Conservation (phyloP, 2,888 invertebrate species). For the Rhaphigaster nebulosa region DNA sequence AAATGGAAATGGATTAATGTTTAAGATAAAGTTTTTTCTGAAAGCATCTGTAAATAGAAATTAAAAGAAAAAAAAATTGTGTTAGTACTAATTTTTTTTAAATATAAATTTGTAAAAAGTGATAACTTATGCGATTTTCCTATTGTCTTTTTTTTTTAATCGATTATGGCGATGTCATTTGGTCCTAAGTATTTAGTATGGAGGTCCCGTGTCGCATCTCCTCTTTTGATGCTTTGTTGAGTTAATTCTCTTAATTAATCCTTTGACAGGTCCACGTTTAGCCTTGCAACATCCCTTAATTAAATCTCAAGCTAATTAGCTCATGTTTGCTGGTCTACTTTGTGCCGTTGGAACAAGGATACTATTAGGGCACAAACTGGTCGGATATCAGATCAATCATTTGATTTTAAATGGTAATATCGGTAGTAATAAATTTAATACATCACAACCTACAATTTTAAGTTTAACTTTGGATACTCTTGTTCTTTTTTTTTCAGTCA, state of each 20-base stretch:
- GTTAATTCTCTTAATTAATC: slow-evolving; percentile 39
- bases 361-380: not conserved
- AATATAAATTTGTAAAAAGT: too few species aligned
- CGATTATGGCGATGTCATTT: not conserved
- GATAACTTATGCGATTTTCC: not conserved
- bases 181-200: not conserved
- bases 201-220: not conserved
- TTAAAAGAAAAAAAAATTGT: too few species aligned
- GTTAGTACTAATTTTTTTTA: too few species aligned
- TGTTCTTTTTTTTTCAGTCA: too few species aligned
- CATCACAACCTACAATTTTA: too few species aligned
- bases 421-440: too few species aligned
- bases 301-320: slow-evolving; percentile 8
- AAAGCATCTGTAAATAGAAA: too few species aligned
- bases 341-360: not conserved
- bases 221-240: not conserved
- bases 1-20: too few species aligned
- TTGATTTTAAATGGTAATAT: not conserved
- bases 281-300: not conserved
- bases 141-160: not conserved
- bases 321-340: not conserved
- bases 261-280: slow-evolving; percentile 14
- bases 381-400: not conserved
- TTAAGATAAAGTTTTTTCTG: too few species aligned
- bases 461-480: too few species aligned